Conservation (phyloP, 1,140 invertebrate species). For the Coelopa frigida region DNA sequence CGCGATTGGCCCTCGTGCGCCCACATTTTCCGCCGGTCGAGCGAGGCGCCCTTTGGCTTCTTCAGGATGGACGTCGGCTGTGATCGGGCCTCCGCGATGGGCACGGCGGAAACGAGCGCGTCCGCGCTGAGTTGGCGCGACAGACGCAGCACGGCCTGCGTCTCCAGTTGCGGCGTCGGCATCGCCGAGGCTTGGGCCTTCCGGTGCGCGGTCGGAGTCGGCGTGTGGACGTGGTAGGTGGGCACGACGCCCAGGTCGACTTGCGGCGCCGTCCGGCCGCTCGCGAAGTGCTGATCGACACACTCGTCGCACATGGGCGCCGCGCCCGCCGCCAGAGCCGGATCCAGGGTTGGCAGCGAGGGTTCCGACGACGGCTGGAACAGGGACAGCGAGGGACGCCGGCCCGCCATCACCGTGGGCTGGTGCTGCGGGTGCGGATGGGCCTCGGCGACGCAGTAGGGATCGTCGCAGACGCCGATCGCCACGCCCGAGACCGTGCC, state of each 20-base stretch:
- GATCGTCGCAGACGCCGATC: slow-evolving; percentile 34
- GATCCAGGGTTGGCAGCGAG: slow-evolving; percentile 27
- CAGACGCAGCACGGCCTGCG: slow-evolving; percentile 34
- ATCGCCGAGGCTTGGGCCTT: slow-evolving; percentile 27
- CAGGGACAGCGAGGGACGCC: slow-evolving; percentile 32
- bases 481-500: slow-evolving; percentile 30
- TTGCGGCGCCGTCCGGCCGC: slow-evolving; percentile 31
- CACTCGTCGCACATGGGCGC: slow-evolving; percentile 40
- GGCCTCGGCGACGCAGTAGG: slow-evolving; percentile 35
- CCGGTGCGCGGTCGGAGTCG: slow-evolving; percentile 38
- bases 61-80: slow-evolving; percentile 36
- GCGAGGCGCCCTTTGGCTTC: slow-evolving; percentile 28
- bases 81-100: slow-evolving; percentile 29
- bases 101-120: slow-evolving; percentile 33
- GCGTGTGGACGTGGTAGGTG: slow-evolving; percentile 40
- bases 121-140: slow-evolving; percentile 39
- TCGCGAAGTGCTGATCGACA: slow-evolving; percentile 40
- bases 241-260: slow-evolving; percentile 34
- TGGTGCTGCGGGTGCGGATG: slow-evolving; percentile 42
- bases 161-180: slow-evolving; percentile 30
- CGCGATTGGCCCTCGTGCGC: slow-evolving; percentile 40
- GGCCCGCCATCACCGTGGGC: slow-evolving; percentile 32
- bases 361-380: slow-evolving; percentile 26
- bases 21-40: slow-evolving; percentile 34
- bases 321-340: slow-evolving; percentile 32